A percentile compares a stretch with the other conserved stretches of the same genome.
Conservation (phyloP, 2,113 vertebrate genomes). For the Trinectes maculatus region DNA sequence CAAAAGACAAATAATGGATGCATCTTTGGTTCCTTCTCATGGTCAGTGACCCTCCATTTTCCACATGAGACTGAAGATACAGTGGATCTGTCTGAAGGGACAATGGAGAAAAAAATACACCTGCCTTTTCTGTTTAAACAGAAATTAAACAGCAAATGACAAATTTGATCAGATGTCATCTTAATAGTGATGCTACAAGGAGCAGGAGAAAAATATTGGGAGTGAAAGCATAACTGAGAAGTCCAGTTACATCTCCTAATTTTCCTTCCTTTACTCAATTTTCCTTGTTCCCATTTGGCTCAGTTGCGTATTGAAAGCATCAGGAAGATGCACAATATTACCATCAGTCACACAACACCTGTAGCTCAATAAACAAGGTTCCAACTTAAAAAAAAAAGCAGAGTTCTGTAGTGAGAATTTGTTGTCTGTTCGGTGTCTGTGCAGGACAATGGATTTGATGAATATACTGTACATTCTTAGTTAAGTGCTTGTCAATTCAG, state of each 20-base stretch:
- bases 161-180: not conserved
- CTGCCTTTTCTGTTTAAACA: constrained; percentile 5
- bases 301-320: constrained; percentile 22
- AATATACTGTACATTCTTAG: constrained; percentile 56
- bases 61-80: constrained; percentile 1
- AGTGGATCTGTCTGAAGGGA: constrained; percentile 18
- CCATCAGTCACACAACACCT: not conserved
- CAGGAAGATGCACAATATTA: not conserved
- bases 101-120: constrained; percentile 27
- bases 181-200: constrained; percentile 40
- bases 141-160: not conserved
- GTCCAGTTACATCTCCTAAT: not conserved
- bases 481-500: constrained; percentile 64
- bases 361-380: constrained; percentile 6
- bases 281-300: constrained; percentile 5
- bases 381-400: constrained; percentile 16
- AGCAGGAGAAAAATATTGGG: not conserved
- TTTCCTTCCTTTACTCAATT: too few species aligned
- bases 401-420: constrained; percentile 32
- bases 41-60: constrained; percentile 22
- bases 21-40: constrained; percentile 77
- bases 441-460: too few species aligned
- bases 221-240: constrained; percentile 21
- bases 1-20: constrained; percentile 62
- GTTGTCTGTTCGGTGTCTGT: constrained; percentile 38